Conservation (phyloP, 2,888 invertebrate genomes). For the Acholoe squamosa region DNA sequence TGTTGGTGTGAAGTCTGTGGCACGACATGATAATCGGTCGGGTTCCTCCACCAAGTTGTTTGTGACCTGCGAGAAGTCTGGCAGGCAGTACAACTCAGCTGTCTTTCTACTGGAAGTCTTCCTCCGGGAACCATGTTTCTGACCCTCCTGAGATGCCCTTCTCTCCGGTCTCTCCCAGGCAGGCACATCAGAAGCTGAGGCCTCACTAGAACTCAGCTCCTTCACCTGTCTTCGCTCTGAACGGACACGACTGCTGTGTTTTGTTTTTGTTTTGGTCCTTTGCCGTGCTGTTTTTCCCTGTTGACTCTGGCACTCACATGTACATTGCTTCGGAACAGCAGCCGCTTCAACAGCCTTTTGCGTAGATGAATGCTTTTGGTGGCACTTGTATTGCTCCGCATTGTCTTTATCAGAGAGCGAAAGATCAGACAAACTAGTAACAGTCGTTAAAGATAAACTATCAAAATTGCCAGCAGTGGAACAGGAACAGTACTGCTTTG, state of each 20-base stretch:
- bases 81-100: constrained; percentile 58
- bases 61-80: constrained; percentile 47
- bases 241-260: constrained; percentile 11
- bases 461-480: neutral
- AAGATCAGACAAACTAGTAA: constrained; percentile 64
- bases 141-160: neutral
- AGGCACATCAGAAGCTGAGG: neutral
- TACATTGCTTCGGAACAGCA: neutral
- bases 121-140: neutral
- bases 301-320: neutral
- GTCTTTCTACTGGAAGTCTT: neutral
- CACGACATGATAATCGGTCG: constrained; percentile 63
- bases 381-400: neutral
- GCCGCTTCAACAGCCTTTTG: neutral
- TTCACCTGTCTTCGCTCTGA: constrained; percentile 6
- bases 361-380: neutral
- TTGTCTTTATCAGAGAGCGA: constrained; percentile 37
- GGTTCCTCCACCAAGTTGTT: constrained; percentile 26
- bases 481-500: neutral
- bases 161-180: constrained; percentile 26
- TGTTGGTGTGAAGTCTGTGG: constrained; percentile 61
- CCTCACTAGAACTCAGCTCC: neutral
- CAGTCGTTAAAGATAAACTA: constrained; percentile 58
- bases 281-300: neutral
- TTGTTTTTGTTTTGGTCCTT: constrained; percentile 17